Evolutionary conservation across 2,797 vertebrate species (phyloP), one percentile per base, ranked within the genome.

Genomic region (Sorex maritimensis): DNA sequence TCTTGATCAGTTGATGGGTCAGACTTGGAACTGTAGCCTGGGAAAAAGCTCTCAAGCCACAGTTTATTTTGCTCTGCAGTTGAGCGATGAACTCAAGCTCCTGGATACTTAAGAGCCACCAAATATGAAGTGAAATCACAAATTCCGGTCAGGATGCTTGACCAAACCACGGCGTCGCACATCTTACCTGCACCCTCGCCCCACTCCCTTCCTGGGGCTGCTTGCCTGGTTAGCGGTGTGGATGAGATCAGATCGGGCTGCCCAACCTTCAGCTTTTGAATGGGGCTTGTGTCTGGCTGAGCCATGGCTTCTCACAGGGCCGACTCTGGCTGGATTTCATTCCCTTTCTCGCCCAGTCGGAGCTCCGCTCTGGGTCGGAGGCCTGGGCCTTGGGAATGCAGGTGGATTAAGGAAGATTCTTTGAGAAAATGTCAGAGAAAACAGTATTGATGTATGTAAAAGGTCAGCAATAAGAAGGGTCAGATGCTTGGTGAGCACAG

Each of bases 71-170:
- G 52, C 34, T 63, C 73, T 19, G 19, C 46, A 77, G 13, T 81
- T 21, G 49, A 79, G 6, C 89, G 28, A 38, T 41, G 17, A 79
- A 58, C 21, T 61, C 67, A 72, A 58, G 46, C 55, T 34, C n/a
- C 80, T 65, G 8, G 0, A 17, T 81, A 74, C 74, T 26, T 67
- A 3, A 17, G 61, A 58, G 55, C 83, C 71, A 68, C 74, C 81
- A 63, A 88, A 74, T 87, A 73, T 55, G 63, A 91, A 46, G 74
- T 74, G 86, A 88, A 91, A 46, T 92, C 41, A 63, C 41, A 34
- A 79, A 41, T 74, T 78, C 58, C 0, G 0, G n/a, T 82, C 44
- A 72, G 41, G 44, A 80, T 38, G 19, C 82, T 88, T 49, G 46
- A 65, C 34, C 38, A 41, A 10, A 41, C 58, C 46, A 81, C 41